These are phyloP conservation scores for Apotomis betuletana DNA, from an alignment of 2,888 invertebrate species.

Conservation along the genomic window DNA sequence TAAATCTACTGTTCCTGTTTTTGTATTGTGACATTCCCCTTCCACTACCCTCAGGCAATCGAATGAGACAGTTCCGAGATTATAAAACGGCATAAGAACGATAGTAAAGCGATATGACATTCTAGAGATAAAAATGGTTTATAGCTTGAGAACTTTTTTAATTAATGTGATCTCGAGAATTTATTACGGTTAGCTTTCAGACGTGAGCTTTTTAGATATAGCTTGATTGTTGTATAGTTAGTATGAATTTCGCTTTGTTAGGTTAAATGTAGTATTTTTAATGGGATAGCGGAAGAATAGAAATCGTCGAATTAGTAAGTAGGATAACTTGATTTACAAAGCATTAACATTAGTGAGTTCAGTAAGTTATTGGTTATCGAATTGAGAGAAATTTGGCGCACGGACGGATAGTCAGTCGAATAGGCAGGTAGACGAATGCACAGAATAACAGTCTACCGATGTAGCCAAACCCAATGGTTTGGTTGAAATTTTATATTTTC, in stretches of 20 bases:
- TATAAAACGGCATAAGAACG: constrained; percentile 22
- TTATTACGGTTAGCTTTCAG: constrained; percentile 1
- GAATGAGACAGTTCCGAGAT: constrained; percentile 14
- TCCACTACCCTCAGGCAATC: constrained; percentile 6
- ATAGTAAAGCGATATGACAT: constrained; percentile 15
- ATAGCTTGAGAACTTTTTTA: constrained; percentile 28
- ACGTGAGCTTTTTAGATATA: neutral
- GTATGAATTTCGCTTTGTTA: neutral
- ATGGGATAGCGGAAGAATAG: neutral
- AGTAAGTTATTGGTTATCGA: too few species aligned
- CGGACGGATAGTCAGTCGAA: too few species aligned
- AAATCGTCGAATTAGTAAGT: neutral
- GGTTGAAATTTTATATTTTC: too few species aligned
- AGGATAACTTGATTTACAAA: neutral
- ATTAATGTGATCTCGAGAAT: constrained; percentile 13
- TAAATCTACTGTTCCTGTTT: constrained; percentile 10
- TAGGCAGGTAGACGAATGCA: too few species aligned
- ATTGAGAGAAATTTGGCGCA: too few species aligned
- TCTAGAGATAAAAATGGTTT: constrained; percentile 4
- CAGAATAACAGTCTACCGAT: too few species aligned
- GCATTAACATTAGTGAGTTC: neutral
- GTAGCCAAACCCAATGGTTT: too few species aligned
- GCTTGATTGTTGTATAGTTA: neutral
- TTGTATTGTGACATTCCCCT: constrained; percentile 8
- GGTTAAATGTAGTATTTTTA: neutral